phyloP scores from a whole-genome alignment of 1,140 invertebrate genomes.

The Hyposmocoma kahamanoa region DNA sequence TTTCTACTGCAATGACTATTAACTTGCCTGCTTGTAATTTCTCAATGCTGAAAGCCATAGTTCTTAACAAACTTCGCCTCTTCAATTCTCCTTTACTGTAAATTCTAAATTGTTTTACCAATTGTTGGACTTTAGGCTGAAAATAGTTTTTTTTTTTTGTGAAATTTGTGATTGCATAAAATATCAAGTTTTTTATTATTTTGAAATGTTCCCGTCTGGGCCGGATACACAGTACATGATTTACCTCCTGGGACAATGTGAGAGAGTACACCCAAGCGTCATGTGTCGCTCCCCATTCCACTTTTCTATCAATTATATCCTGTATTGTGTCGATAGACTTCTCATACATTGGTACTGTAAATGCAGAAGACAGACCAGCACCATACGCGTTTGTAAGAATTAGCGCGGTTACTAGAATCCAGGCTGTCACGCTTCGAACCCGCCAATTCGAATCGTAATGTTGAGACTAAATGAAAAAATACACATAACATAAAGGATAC shows the following conservation, averaged over 20 bases:
- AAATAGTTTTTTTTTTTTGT: slow-evolving; percentile 12
- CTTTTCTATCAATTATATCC: slow-evolving; percentile 66
- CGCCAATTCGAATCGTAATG: slow-evolving; percentile 37
- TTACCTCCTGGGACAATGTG: slow-evolving; percentile 59
- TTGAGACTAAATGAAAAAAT: not conserved
- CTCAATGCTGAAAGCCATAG: slow-evolving; percentile 71
- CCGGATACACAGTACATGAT: not conserved
- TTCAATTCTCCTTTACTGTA: slow-evolving; percentile 52
- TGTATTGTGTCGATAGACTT: slow-evolving; percentile 69
- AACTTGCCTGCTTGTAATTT: slow-evolving; percentile 69
- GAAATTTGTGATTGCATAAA: not conserved
- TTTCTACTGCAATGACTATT: too few species aligned
- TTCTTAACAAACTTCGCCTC: slow-evolving; percentile 51
- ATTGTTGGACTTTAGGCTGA: slow-evolving; percentile 53
- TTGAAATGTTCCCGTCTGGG: too few species aligned
- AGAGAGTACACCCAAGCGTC: slow-evolving; percentile 75
- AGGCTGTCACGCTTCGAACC: slow-evolving; percentile 48
- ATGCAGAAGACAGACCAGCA: slow-evolving; percentile 72
- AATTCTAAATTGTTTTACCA: slow-evolving; percentile 62
- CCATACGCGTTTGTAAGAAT: slow-evolving; percentile 72
- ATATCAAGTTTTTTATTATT: not conserved
- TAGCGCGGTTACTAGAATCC: slow-evolving; percentile 63
- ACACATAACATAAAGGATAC: too few species aligned
- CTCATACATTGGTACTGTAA: slow-evolving; percentile 74
- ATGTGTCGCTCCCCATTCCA: slow-evolving; percentile 74